Base-by-base conservation (phyloP, 92 coral and sea anemone genomes). In the Parazoanthus darwini region DNA sequence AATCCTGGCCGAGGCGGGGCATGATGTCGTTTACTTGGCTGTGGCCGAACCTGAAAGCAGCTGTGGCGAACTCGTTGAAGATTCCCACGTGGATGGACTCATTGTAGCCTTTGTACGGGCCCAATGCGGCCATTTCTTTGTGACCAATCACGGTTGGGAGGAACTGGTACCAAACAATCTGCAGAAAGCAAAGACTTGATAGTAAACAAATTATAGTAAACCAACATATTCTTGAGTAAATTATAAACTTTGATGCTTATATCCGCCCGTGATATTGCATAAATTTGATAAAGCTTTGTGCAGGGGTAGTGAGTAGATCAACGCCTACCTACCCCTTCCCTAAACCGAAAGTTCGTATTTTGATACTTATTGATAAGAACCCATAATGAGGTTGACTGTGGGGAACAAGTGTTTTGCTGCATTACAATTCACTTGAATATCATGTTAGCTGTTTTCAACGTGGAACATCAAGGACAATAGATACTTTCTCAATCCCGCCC, bases 11-110 rank as follows among this genome's bases (percentile, higher is more conserved):
- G 86, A 97, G 85, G 88, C 99, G 96, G 35, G 88, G 91, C 99
- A 97, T 95, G 1, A 92, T 88, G 78, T 97, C 93, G 72, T 96
- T 98, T 11, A 97, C 92, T 88, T 97, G 99, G 79, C 99, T 97
- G 92, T 97, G 99, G 11, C 99, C 99, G 75, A 94, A 97, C 39
- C 99, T 86, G 80, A 97, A 97, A 7, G 99, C 99, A n/a, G 99
- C 99, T 18, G 99, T 97, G 7, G 95, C 98, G 58, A 97, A 97
- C 87, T 97, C 99, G 91, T 97, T 97, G 78, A 97, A 97, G 89
- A 97, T 94, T 35, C 99, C 99, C 82, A 95, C 94, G 68, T 94
- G 82, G 22, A 97, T 91, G 15, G 98, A 92, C 10, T 90, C 86
- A 86, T 97, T 97, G 90, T 94, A 97, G 0, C 96, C 98, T 79